Conservation (phyloP, 2,113 vertebrate genomes). For the Centropus unirufus region DNA sequence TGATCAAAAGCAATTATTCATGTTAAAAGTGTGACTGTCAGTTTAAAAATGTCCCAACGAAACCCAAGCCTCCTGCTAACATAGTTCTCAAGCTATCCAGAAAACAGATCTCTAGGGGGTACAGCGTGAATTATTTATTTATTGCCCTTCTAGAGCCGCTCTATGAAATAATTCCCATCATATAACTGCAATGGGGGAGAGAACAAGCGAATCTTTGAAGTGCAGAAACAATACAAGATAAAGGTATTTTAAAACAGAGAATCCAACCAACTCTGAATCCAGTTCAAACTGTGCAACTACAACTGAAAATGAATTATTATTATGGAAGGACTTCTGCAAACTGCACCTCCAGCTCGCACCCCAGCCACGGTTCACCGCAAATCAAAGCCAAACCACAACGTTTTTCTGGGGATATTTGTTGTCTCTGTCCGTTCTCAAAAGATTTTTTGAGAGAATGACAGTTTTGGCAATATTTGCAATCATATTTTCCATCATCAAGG, state of each 20-base stretch:
- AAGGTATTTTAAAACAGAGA: neutral
- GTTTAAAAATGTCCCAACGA: neutral
- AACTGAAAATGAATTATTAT: slow-evolving; percentile 17
- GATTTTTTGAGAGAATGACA: neutral
- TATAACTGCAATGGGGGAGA: neutral
- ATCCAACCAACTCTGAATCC: neutral
- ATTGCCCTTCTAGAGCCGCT: neutral
- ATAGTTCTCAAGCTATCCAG: neutral
- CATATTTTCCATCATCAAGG: neutral
- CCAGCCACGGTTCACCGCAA: neutral
- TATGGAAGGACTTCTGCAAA: slow-evolving; percentile 22
- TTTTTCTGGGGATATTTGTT: neutral
- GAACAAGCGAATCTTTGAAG: neutral
- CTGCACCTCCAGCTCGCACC: slow-evolving; percentile 5
- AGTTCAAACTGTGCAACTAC: neutral
- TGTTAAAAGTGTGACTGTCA: slow-evolving; percentile 22
- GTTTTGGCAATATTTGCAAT: neutral
- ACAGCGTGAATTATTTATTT: neutral
- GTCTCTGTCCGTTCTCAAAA: neutral
- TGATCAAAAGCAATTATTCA: slow-evolving; percentile 17
- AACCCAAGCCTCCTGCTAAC: neutral
- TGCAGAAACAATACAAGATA: neutral
- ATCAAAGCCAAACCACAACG: slow-evolving; percentile 41
- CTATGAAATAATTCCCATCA: neutral
- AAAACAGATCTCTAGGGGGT: neutral